Evolutionary conservation across 2,888 invertebrate genomes (phyloP).

Genomic region (Quadroppia sp.): DNA sequence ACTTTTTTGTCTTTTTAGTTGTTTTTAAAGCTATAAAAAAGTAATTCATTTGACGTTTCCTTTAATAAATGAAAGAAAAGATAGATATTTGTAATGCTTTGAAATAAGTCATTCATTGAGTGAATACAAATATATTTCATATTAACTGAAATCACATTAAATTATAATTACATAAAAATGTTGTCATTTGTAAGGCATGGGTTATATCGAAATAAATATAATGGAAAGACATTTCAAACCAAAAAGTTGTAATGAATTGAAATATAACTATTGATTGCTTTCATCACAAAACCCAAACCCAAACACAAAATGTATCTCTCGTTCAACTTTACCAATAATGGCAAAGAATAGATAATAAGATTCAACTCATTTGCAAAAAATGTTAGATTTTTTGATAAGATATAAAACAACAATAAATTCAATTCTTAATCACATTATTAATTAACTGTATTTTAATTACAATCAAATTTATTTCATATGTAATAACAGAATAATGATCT

Average conservation of each 20-base stretch:
- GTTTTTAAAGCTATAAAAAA: neutral
- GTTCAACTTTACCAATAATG: neutral
- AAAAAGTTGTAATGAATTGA: too few relatives aligned
- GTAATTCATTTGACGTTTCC: slow-evolving; percentile 22
- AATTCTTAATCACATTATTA: slow-evolving; percentile 31
- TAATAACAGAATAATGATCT: slow-evolving; percentile 18
- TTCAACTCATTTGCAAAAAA: slow-evolving; percentile 19
- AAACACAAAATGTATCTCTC: slow-evolving; percentile 12
- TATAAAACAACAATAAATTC: neutral
- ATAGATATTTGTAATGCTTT: neutral
- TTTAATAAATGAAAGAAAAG: slow-evolving; percentile 1
- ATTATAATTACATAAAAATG: slow-evolving; percentile 29
- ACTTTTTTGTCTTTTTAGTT: neutral
- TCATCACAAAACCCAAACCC: too few relatives aligned
- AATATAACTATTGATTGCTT: too few relatives aligned
- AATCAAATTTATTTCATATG: neutral
- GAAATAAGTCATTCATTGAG: neutral
- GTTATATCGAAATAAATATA: too few relatives aligned
- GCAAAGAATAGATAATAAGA: neutral
- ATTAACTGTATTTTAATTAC: slow-evolving; percentile 28
- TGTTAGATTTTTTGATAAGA: slow-evolving; percentile 21
- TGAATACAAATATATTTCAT: neutral
- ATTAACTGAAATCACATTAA: slow-evolving; percentile 25
- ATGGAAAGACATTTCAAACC: too few relatives aligned
- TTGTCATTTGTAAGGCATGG: too few relatives aligned